Evolutionary conservation across 2,888 invertebrate genomes (phyloP), one percentile per base, ranked within the genome.

Genomic region (Bombylius discolor): DNA sequence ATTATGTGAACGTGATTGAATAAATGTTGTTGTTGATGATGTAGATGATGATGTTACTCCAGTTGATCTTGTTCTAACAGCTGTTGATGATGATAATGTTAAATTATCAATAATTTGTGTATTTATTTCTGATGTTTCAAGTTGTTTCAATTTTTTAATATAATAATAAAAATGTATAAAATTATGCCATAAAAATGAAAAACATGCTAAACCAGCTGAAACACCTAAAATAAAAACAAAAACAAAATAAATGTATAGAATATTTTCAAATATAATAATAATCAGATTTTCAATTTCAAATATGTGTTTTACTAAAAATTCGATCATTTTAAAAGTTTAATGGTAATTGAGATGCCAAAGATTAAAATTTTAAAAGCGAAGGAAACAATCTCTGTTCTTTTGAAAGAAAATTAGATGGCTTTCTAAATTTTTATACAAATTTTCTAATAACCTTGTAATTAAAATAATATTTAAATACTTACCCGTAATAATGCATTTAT

Each of bases 401-500:
- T n/a, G n/a, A n/a, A n/a, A n/a, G n/a, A n/a, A n/a, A n/a, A n/a
- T n/a, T n/a, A n/a, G n/a, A n/a, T n/a, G n/a, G n/a, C n/a, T n/a
- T 23, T 23, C 13, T 45, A 14, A 45, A 11, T 45, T 4, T 12
- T 44, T 12, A 23, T 23, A 47, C 14, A 47, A 11, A 9, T 31
- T 11, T 23, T 47, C 23, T 23, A 2, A 23, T 23, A 23, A 23
- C 23, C 23, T 23, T 23, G 23, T 23, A 23, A 23, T 23, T 23
- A 23, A 23, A 23, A 2, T 23, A 23, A 23, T 23, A 23, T 23
- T 6, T 32, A 13, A 6, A 6, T 44, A 47, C 52, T 56, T 48
- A 62, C 61, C 62, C 52, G 61, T 61, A 14, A 62, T 56, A 14
- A 62, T 58, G 49, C 58, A 61, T 48, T 61, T 60, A 47, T 62